Base-by-base conservation (phyloP, 1,140 invertebrate genomes). In the Aphis gossypii region DNA sequence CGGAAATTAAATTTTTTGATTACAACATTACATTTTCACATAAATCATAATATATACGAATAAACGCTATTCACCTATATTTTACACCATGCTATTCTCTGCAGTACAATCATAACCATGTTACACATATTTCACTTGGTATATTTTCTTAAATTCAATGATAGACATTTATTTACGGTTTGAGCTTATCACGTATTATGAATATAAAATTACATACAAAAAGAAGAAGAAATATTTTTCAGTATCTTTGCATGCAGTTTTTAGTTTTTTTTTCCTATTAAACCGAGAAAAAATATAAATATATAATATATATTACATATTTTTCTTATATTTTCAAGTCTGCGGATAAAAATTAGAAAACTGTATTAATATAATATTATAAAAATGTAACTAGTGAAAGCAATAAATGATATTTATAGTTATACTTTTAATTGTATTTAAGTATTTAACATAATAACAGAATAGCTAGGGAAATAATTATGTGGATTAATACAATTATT, bases 1-100 rank as follows among this genome's bases (percentile, higher is more conserved):
- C 60, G 60, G 60, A 76, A 76, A 76, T 76, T 76, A 76, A 76
- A 76, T 76, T 76, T 76, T 76, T 76, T 76, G 60, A 76, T 76
- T n/a, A 76, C n/a, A n/a, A 76, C n/a, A 23, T 68, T 68, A 30
- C 30, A 68, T 76, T 76, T 76, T n/a, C 30, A n/a, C 30, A 76
- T 76, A 76, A 76, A 76, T 76, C 60, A n/a, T 76, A 41, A 41
- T 41, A 41, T 41, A 76, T 76, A 4, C 18, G n/a, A 76, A 76
- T n/a, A 76, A 0, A 76, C 18, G n/a, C 18, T 8, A 60, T 60
- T 20, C 25, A 60, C 56, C 56, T 60, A 60, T 60, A 60, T 60
- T 30, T 60, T 30, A 60, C 25, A 60, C 9, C 25, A 60, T 76
- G 14, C 18, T n/a, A 76, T 76, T 76, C 18, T 18, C 11, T 18